Evolutionary conservation across 2,797 vertebrate genomes (phyloP).

Genomic region (Chiroxiphia lanceolata): DNA sequence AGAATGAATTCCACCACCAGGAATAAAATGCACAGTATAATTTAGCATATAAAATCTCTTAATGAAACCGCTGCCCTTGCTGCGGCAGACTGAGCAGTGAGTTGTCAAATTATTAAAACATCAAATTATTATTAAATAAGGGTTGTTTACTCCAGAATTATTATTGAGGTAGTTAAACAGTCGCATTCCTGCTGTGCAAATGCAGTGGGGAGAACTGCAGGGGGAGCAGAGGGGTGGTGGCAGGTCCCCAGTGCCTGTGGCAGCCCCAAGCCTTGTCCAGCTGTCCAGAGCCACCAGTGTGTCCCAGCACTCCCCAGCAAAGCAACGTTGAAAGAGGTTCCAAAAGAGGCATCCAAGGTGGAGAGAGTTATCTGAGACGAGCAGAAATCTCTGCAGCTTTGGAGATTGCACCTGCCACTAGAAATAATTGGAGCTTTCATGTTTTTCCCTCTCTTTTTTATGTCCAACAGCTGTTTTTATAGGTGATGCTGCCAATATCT

Average conservation of each 20-base stretch:
- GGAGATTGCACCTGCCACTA: constrained; percentile 27
- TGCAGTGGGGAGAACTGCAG: fast-evolving
- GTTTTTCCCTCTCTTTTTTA: not conserved
- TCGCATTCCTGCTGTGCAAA: not conserved
- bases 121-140: not conserved
- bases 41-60: not conserved
- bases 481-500: not conserved
- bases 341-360: not conserved
- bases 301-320: not conserved
- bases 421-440: not conserved
- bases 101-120: not conserved
- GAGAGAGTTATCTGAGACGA: not conserved
- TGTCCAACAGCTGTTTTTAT: not conserved
- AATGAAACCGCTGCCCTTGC: not conserved
- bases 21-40: not conserved
- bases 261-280: fast-evolving
- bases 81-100: not conserved
- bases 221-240: not conserved
- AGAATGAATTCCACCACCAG: not conserved
- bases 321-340: fast-evolving
- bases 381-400: constrained; percentile 40
- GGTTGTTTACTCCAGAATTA: not conserved
- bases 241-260: not conserved
- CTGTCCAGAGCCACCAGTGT: not conserved
- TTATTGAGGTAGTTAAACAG: not conserved